Evolutionary conservation across 35 echinoderm and acorn worm genomes (phyloP).

Genomic region (Holothuria glaberrima): DNA sequence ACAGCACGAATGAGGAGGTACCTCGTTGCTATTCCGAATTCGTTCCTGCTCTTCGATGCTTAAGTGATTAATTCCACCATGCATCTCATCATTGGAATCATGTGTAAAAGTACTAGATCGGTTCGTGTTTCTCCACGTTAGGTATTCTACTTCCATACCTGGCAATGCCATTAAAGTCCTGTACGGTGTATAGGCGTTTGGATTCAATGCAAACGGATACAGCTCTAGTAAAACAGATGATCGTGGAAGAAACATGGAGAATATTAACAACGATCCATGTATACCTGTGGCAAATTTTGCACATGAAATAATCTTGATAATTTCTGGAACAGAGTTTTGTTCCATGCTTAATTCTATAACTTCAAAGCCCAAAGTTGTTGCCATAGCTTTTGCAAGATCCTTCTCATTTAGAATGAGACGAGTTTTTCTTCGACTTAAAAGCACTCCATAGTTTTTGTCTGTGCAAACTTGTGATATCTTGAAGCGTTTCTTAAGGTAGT

Average conservation of each 20-base stretch:
- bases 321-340: background rate
- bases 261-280: background rate
- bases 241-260: background rate
- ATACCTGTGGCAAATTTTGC: background rate
- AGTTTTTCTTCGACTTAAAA: background rate
- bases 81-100: background rate
- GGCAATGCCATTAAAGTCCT: background rate
- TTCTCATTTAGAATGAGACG: constrained; percentile 23
- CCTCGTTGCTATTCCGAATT: background rate
- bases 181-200: background rate
- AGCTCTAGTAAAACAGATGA: background rate
- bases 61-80: no score
- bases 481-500: background rate
- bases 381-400: background rate
- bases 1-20: constrained; percentile 16
- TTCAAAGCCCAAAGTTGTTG: background rate
- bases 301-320: constrained; percentile 9
- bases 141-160: constrained; percentile 11
- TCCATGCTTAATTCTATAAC: constrained; percentile 8
- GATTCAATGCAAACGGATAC: constrained; percentile 4
- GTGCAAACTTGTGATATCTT: background rate
- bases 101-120: background rate
- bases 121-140: constrained; percentile 30
- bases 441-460: background rate
- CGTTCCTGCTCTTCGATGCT: background rate